Percentiles rank a stretch among this genome's conserved stretches.
phyloP scores from a whole-genome alignment of 1,140 invertebrate species.

The Helicoverpa armigera region DNA sequence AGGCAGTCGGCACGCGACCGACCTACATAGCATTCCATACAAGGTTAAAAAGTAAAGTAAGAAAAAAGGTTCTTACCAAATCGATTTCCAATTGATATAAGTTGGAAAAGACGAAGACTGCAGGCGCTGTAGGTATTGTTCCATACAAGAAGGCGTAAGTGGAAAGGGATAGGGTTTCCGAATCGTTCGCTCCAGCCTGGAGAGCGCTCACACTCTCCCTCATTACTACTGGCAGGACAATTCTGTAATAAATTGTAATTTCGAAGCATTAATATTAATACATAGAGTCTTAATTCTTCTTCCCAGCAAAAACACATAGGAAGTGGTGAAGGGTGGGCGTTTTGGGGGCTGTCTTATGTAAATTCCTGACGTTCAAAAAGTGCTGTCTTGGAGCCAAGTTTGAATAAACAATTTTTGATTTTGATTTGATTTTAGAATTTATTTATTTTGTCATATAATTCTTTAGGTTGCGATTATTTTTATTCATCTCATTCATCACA shows the following conservation, averaged over 20 bases:
- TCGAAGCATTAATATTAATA: background rate
- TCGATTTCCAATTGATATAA: conserved; percentile 95
- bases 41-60: background rate
- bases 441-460: too few relatives aligned
- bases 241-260: conserved; percentile 83
- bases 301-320: too few relatives aligned
- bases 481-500: too few relatives aligned
- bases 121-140: conserved; percentile 97
- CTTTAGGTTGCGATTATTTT: too few relatives aligned
- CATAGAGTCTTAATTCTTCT: background rate
- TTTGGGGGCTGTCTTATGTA: too few relatives aligned
- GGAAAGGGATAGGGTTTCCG: conserved; percentile 93
- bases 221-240: conserved; percentile 95
- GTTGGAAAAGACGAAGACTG: conserved; percentile 97
- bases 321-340: too few relatives aligned
- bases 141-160: conserved; percentile 99
- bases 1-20: background rate
- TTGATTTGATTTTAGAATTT: too few relatives aligned
- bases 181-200: conserved; percentile 89
- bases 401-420: background rate
- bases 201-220: conserved; percentile 94
- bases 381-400: too few relatives aligned
- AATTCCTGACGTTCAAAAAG: too few relatives aligned
- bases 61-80: conserved; percentile 88
- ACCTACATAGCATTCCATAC: background rate